Percentiles rank a stretch among this genome's conserved stretches.
Evolutionary conservation across 64 coral and sea anemone genomes (phyloP).

Genomic region (Trachythela sp.): DNA sequence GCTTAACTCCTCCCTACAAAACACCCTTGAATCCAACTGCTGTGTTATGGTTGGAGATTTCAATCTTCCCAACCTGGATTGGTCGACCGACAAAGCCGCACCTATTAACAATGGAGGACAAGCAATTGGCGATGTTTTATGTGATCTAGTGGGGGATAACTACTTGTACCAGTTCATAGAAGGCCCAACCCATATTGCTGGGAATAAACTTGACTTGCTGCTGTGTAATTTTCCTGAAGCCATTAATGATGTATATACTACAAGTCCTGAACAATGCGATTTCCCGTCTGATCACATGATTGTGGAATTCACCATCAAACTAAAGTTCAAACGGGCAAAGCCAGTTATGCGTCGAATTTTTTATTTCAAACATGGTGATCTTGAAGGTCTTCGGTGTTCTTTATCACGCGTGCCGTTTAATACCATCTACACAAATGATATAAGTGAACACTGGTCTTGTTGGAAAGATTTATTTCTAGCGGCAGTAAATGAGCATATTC

Average conservation of each 20-base stretch:
- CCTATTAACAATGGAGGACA: conserved; percentile 28
- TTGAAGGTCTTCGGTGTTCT: no score
- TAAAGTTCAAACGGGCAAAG: neutral
- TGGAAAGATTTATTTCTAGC: no score
- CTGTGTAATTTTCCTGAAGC: neutral
- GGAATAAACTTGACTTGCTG: neutral
- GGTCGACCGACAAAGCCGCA: neutral
- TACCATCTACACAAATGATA: no score
- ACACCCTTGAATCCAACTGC: conserved; percentile 17
- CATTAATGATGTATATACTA: neutral
- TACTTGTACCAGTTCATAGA: neutral
- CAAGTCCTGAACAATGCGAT: neutral
- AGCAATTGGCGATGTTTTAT: conserved; percentile 4
- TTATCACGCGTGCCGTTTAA: no score
- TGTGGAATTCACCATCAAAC: neutral
- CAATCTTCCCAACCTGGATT: conserved; percentile 24
- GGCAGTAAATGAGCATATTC: no score
- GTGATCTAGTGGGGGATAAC: conserved; percentile 54
- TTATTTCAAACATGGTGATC: no score
- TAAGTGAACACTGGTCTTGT: no score
- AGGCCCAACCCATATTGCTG: neutral
- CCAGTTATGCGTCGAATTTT: neutral
- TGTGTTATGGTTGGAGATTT: conserved; percentile 26
- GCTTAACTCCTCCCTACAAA: conserved; percentile 14
- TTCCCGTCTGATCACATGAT: neutral